Evolutionary conservation across 92 coral and sea anemone genomes (phyloP).

Genomic region (Epizoanthus rinbou): DNA sequence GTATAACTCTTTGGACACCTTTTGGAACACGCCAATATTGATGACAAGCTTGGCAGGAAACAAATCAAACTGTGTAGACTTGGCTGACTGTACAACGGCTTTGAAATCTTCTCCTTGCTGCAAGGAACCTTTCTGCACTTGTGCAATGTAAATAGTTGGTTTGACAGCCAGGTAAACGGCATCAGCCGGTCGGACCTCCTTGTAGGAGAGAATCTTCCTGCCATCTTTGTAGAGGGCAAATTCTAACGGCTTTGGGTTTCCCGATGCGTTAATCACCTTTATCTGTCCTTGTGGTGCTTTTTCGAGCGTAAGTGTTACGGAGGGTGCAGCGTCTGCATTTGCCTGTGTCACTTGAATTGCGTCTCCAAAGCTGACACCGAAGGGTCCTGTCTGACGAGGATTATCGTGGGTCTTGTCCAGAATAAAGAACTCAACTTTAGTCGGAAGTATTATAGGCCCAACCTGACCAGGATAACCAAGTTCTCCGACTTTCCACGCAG

Average conservation of each 20-base stretch:
- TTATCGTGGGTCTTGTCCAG: neutral
- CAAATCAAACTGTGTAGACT: slow-evolving; percentile 5
- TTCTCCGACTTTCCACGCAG: slow-evolving; percentile 32
- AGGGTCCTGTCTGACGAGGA: slow-evolving; percentile 5
- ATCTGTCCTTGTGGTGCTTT: neutral
- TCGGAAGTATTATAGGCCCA: slow-evolving; percentile 19
- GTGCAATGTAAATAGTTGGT: neutral
- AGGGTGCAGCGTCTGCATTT: neutral
- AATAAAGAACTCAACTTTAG: neutral
- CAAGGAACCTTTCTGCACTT: neutral
- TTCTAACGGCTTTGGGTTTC: neutral
- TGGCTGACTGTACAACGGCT: slow-evolving; percentile 1
- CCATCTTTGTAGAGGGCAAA: neutral
- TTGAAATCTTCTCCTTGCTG: slow-evolving; percentile 13
- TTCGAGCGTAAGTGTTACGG: no score
- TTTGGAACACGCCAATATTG: slow-evolving; percentile 1
- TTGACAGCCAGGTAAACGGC: slow-evolving; percentile 6
- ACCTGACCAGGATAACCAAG: neutral
- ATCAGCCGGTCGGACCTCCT: slow-evolving; percentile 1
- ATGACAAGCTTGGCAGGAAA: slow-evolving; percentile 1
- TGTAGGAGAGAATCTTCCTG: slow-evolving; percentile 19
- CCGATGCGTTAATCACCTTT: neutral
- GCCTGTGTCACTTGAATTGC: slow-evolving; percentile 3
- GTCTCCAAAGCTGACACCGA: slow-evolving; percentile 12
- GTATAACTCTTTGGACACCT: neutral